Percentiles rank a stretch among this genome's conserved stretches.
These are phyloP conservation scores for Saguinus imperator DNA, from an alignment of 2,113 vertebrate species.

Conservation along the genomic window DNA sequence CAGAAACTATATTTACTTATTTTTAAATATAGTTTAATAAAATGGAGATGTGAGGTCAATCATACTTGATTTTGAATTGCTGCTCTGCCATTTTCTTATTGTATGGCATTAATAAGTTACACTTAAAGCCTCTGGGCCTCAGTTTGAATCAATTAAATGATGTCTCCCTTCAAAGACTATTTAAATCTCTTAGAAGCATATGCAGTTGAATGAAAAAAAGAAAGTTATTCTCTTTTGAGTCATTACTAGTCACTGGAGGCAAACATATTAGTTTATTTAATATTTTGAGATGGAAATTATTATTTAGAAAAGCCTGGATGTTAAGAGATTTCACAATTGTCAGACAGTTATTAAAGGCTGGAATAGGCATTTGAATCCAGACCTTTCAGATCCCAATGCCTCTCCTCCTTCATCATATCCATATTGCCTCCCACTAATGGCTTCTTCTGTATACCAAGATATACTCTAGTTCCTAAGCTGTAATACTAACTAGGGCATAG, in stretches of 20 bases:
- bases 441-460: background rate
- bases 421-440: background rate
- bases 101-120: background rate
- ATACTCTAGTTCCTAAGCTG: background rate
- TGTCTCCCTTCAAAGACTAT: background rate
- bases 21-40: background rate
- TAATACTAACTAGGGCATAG: background rate
- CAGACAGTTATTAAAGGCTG: background rate
- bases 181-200: background rate
- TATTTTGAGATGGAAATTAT: background rate
- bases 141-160: background rate
- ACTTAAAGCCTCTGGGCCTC: background rate
- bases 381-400: background rate
- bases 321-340: background rate
- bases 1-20: background rate
- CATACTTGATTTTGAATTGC: background rate
- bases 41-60: background rate
- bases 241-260: background rate
- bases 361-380: background rate
- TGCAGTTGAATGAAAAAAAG: background rate
- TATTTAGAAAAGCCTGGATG: no score
- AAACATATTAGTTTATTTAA: conserved; percentile 9
- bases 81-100: conserved; percentile 2
- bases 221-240: background rate
- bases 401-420: conserved; percentile 1